Base-by-base conservation (phyloP, 2,797 vertebrate species). In the Takifugu ocellatus region DNA sequence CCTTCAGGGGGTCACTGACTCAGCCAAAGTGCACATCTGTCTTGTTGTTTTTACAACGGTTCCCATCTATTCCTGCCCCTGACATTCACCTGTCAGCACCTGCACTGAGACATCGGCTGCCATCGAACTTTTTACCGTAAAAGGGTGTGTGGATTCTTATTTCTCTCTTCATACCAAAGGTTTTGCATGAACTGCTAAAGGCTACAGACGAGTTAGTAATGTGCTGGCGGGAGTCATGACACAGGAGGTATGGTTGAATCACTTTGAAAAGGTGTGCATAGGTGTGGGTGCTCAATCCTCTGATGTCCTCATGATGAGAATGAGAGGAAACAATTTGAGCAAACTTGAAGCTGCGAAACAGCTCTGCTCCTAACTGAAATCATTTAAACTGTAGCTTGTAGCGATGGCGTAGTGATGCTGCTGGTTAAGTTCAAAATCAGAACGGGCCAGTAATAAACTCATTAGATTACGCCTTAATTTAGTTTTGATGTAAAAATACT, bases 11-110 rank as follows among this genome's bases (percentile, higher is more conserved):
- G 74, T 14, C 36, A 11, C 80, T 87, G 77, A 84, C 76, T 90
- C 87, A 90, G 77, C 68, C 77, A 67, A 52, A 72, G 51, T 68
- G 73, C 79, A 87, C 89, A 90, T 91, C 90, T 91, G 88, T 76
- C 77, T 70, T 64, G 61, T 82, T 85, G 73, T 86, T 87, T 79
- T 85, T 67, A 81, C 81, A 63, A 68, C 55, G 29, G 72, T 91
- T 91, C 88, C 87, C 89, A 87, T 84, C 81, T 79, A 76, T 79
- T 64, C 79, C 75, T 75, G 75, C 85, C 88, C 55, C 68, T 11
- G 25, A 66, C 46, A 3, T 66, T 82, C 78, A 70, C 88, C 85
- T 78, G 59, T 91, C 87, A 85, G 80, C 79, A 52, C 58, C 59
- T 64, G 73, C 82, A 77, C 57, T 52, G 60, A 58, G 70, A 78